These are phyloP conservation scores for Gymnoscopelus microlampas DNA, from an alignment of 2,797 vertebrate species.

Conservation along the genomic window DNA sequence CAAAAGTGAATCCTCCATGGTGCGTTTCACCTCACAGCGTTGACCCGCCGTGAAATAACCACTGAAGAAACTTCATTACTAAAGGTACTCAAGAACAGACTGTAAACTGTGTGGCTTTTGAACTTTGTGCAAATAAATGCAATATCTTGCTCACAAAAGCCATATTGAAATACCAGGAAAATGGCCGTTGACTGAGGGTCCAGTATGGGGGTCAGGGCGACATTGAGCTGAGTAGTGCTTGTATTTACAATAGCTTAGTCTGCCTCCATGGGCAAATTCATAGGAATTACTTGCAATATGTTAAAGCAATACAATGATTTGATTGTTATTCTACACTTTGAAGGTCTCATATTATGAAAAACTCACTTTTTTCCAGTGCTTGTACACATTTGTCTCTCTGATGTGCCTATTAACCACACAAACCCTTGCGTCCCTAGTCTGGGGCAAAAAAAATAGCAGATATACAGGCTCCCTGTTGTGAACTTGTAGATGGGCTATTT, in stretches of 20 bases:
- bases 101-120: slow-evolving; percentile 58
- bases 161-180: slow-evolving; percentile 63
- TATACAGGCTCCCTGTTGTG: too few relatives aligned
- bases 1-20: slow-evolving; percentile 38
- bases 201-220: slow-evolving; percentile 46
- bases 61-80: slow-evolving; percentile 48
- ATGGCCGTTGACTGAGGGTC: slow-evolving; percentile 52
- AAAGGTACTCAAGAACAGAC: slow-evolving; percentile 46
- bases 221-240: slow-evolving; percentile 64
- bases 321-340: slow-evolving; percentile 24
- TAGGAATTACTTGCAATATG: slow-evolving; percentile 80
- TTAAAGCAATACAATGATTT: slow-evolving; percentile 75
- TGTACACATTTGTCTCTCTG: too few relatives aligned
- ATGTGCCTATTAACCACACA: too few relatives aligned
- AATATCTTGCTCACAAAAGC: slow-evolving; percentile 69
- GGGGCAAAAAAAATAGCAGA: too few relatives aligned
- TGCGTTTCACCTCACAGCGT: slow-evolving; percentile 49
- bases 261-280: slow-evolving; percentile 66
- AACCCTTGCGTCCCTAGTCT: too few relatives aligned
- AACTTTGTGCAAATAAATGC: slow-evolving; percentile 57
- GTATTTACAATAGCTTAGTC: slow-evolving; percentile 68
- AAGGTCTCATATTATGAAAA: too few relatives aligned
- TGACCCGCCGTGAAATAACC: slow-evolving; percentile 53
- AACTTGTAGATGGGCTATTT: too few relatives aligned
- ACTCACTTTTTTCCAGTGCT: too few relatives aligned